Base-by-base conservation (phyloP, 2,113 vertebrate genomes). In the Melanotaenia duboulayi region DNA sequence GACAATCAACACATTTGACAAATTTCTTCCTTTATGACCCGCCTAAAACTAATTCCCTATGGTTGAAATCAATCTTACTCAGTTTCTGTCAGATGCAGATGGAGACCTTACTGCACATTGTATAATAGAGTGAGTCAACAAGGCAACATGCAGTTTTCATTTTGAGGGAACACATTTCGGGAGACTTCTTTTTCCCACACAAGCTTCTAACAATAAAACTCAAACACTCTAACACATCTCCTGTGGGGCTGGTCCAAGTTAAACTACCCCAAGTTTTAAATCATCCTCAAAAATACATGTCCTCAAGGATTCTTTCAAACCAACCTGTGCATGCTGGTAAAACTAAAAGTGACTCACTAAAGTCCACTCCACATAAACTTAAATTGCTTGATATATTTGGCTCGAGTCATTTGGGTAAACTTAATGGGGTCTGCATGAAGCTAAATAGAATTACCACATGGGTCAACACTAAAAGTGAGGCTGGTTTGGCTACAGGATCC, bases 371-470 rank as follows among this genome's bases (percentile, higher is more conserved):
- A 83, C 81, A 89, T 89, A 90, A 93, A 91, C 76, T 85, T 64
- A 86, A 91, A 91, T 91, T 81, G 87, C 85, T 84, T 79, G 86
- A 89, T 92, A 90, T 93, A 91, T 92, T 89, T 93, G 91, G 91
- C 84, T 57, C 11, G 13, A 75, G 83, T 79, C 78, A 75, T 83
- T 78, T 46, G 88, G 88, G 87, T 91, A 63, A 87, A 89, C 87
- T 93, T 93, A 92, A 92, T 86, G 80, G 89, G 83, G 89, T 89
- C 91, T 90, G 82, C 62, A 78, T 80, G 84, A 88, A 82, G 89
- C 78, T 90, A 85, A 93, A 91, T 85, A 84, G 85, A 81, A 85
- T 89, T 57, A 90, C 91, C 91, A 87, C 89, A 91, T 90, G 91
- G 90, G 90, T 93, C 85, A 89, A 88, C 82, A 85, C 82, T 91